These are phyloP conservation scores for Stenotaenia linearis DNA, from an alignment of 2,888 invertebrate genomes.

Conservation along the genomic window DNA sequence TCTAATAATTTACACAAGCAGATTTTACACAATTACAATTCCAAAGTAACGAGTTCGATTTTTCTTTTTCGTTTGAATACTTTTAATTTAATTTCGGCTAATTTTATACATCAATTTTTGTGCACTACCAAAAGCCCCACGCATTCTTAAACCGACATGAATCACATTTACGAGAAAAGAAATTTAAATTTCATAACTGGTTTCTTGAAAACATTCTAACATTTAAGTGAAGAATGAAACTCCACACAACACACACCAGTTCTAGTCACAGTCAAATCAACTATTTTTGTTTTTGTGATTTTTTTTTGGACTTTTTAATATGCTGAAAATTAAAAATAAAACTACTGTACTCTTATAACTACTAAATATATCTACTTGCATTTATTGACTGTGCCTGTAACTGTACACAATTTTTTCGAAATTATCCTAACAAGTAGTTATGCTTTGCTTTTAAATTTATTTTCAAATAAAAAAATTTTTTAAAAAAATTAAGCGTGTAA, in stretches of 20 bases:
- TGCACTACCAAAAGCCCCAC: background rate
- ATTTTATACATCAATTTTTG: background rate
- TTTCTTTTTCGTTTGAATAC: background rate
- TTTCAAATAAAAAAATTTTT: background rate
- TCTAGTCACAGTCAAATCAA: background rate
- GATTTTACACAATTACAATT: background rate
- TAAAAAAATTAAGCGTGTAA: background rate
- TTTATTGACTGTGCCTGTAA: background rate
- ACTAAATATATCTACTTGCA: background rate
- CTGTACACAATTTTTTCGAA: background rate
- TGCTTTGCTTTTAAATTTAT: background rate
- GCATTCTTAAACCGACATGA: background rate
- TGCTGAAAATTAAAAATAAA: no score
- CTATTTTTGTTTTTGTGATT: no score
- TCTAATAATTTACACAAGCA: background rate
- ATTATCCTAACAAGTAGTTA: background rate
- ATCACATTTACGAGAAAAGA: background rate
- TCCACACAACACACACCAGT: background rate
- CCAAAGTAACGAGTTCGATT: background rate
- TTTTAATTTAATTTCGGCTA: background rate
- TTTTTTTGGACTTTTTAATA: no score
- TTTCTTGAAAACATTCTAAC: background rate
- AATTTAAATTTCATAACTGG: background rate
- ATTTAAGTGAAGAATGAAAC: background rate
- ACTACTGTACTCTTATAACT: background rate